These are phyloP conservation scores for Falcunculus frontatus DNA, from an alignment of 2,113 vertebrate genomes.

Conservation along the genomic window DNA sequence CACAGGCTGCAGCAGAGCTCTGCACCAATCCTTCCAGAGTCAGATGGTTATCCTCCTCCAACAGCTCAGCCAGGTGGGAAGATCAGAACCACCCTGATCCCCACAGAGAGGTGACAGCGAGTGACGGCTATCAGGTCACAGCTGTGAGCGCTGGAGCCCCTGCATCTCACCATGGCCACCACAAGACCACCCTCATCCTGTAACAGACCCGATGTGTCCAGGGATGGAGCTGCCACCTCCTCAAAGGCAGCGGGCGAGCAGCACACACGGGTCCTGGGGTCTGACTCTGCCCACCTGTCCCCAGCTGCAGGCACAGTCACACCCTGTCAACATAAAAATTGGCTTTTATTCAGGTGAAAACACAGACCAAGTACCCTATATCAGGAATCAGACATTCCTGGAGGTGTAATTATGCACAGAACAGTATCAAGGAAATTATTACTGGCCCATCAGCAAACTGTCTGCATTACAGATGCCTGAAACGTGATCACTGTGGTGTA, in stretches of 20 bases:
- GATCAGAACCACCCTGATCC: neutral
- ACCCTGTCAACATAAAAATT: rapidly evolving
- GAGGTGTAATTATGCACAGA: neutral
- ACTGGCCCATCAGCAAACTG: neutral
- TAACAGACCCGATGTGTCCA: rapidly evolving
- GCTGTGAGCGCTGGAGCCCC: neutral
- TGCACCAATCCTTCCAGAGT: rapidly evolving
- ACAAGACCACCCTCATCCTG: neutral
- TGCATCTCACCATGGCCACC: neutral
- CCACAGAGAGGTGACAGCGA: neutral
- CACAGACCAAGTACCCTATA: neutral
- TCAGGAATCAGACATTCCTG: neutral
- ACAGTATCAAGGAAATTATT: neutral
- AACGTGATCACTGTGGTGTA: neutral
- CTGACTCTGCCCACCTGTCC: neutral
- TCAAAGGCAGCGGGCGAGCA: rapidly evolving
- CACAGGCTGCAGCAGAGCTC: neutral
- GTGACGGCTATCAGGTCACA: rapidly evolving
- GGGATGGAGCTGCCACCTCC: neutral
- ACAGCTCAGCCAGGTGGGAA: neutral
- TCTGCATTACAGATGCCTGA: neutral
- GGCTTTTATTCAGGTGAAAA: neutral
- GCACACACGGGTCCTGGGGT: rapidly evolving
- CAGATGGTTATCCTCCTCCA: rapidly evolving
- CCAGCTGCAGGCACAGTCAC: neutral